phyloP scores from a whole-genome alignment of 1,140 invertebrate genomes.

The Zophobas morio region DNA sequence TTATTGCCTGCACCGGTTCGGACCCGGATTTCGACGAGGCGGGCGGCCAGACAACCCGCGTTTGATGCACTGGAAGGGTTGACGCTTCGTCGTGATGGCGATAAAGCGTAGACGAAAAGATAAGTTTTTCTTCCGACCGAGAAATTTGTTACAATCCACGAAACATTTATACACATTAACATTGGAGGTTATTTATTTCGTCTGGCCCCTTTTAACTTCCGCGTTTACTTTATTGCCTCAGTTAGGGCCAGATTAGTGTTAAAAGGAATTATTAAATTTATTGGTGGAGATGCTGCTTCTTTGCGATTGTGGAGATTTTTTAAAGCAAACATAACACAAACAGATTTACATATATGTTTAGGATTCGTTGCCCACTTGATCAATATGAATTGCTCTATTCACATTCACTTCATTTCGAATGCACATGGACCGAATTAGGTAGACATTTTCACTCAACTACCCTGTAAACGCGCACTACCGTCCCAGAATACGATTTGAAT shows the following conservation, averaged over 20 bases:
- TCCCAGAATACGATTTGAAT: slow-evolving; percentile 43
- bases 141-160: slow-evolving; percentile 65
- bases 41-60: background rate
- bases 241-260: slow-evolving; percentile 29
- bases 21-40: slow-evolving; percentile 50
- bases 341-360: too few relatives aligned
- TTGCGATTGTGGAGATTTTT: too few relatives aligned
- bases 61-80: background rate
- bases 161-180: slow-evolving; percentile 66
- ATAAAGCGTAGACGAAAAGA: slow-evolving; percentile 50
- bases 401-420: too few relatives aligned
- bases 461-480: slow-evolving; percentile 8
- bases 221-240: slow-evolving; percentile 59
- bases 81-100: slow-evolving; percentile 6
- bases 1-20: slow-evolving; percentile 61
- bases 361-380: too few relatives aligned
- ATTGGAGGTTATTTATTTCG: slow-evolving; percentile 64
- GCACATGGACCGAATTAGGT: background rate
- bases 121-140: slow-evolving; percentile 62
- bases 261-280: slow-evolving; percentile 26
- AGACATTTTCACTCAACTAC: slow-evolving; percentile 13
- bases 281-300: too few relatives aligned
- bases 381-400: too few relatives aligned
- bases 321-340: too few relatives aligned
- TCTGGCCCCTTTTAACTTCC: slow-evolving; percentile 61